phyloP scores from a whole-genome alignment of 2,797 vertebrate species.

The Lates japonicus region DNA sequence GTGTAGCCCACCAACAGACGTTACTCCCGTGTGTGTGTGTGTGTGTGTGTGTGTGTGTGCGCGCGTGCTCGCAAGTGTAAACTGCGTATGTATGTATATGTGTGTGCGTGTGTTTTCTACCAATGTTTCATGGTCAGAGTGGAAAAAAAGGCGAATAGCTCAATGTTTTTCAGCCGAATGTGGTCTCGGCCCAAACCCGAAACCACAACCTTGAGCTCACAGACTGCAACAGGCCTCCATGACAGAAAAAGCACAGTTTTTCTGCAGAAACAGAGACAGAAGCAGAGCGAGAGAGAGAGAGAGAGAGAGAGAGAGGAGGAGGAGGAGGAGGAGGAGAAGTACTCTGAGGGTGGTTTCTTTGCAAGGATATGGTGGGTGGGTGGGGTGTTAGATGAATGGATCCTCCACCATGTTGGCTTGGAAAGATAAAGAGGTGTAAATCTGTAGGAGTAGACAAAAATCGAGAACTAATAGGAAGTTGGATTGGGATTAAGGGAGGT shows the following conservation, averaged over 20 bases:
- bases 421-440: conserved; percentile 40
- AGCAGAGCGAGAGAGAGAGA: conserved; percentile 30
- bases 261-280: conserved; percentile 71
- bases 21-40: conserved; percentile 10
- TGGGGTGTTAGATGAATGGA: conserved; percentile 37
- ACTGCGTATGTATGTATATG: conserved; percentile 22
- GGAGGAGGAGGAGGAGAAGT: conserved; percentile 35
- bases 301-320: conserved; percentile 20
- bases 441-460: neutral
- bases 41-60: conserved; percentile 13
- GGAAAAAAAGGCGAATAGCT: conserved; percentile 83
- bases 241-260: conserved; percentile 81
- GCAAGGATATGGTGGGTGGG: conserved; percentile 56
- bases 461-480: conserved; percentile 4
- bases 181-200: conserved; percentile 81
- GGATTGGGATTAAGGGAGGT: neutral
- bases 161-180: conserved; percentile 85
- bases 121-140: conserved; percentile 82
- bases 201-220: conserved; percentile 88
- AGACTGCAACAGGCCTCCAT: conserved; percentile 79
- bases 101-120: conserved; percentile 67
- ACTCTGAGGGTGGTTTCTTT: conserved; percentile 67
- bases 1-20: conserved; percentile 77
- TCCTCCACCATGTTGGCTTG: conserved; percentile 20
- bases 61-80: conserved; percentile 4